Evolutionary conservation across 2,113 vertebrate species (phyloP).

Genomic region (Damaliscus lunatus): DNA sequence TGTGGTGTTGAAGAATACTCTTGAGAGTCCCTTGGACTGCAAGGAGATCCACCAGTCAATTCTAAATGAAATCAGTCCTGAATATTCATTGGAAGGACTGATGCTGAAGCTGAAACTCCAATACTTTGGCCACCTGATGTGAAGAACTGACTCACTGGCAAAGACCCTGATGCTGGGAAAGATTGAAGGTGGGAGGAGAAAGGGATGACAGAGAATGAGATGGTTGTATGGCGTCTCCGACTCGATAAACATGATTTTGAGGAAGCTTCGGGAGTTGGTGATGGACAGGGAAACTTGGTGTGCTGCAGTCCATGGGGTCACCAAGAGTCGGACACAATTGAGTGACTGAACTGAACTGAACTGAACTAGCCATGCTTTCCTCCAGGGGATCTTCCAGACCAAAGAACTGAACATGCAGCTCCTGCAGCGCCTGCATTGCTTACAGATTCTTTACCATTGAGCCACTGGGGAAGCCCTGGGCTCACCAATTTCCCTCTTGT

Average conservation of each 20-base stretch:
- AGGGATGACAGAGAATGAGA: background rate
- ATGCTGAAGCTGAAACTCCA: background rate
- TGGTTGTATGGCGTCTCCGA: fast-evolving
- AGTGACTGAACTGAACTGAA: background rate
- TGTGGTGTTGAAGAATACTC: background rate
- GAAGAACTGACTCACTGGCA: background rate
- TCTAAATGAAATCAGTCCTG: background rate
- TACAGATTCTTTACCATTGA: background rate
- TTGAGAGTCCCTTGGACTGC: background rate
- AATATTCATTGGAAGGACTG: background rate
- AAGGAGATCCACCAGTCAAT: background rate
- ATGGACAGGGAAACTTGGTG: background rate
- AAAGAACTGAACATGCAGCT: background rate
- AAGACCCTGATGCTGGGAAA: background rate
- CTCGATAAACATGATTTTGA: background rate
- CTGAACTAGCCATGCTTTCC: background rate
- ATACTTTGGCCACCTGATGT: background rate
- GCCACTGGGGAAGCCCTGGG: background rate
- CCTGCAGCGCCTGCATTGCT: background rate
- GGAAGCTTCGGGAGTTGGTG: background rate
- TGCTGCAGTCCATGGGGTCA: background rate
- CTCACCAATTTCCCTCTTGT: background rate
- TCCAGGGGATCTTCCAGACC: background rate
- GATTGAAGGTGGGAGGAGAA: background rate
- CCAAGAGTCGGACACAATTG: background rate